Evolutionary conservation across 2,888 invertebrate genomes (phyloP), one percentile per base, ranked within the genome.

Genomic region (Homarus gammarus): DNA sequence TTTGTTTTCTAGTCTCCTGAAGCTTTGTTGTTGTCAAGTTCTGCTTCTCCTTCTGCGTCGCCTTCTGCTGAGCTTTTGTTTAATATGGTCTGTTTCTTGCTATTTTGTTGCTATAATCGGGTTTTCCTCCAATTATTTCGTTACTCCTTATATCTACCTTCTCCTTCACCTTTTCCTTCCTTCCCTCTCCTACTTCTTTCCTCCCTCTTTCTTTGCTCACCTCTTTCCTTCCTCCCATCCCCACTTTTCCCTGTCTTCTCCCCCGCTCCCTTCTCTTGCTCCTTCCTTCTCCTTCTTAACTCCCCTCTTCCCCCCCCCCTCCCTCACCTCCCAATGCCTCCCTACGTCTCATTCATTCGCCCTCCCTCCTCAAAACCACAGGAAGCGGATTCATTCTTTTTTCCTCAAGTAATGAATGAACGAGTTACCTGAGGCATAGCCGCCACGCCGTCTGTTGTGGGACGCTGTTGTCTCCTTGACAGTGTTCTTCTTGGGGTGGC

Each of bases 341-440:
- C 72, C 40, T 8, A 38, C 33, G 33, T 61, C 22, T 51, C 61
- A 33, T 51, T 61, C 51, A 33, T 61, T 68, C 44, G 44, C 83
- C 56, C 83, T 51, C 83, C 44, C 72, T 31, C 68, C 36, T 73
- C 83, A 44, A 38, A 68, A 51, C 72, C 49, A 83, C 83, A 49
- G 83, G 83, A 83, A 83, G 83, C 22, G 44, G 31, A 70, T 10
- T 51, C n/a, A 33, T 68, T 83, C 56, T 83, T 83, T 72, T 49
- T 72, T 56, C 44, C 38, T 73, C 61, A 36, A 56, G 38, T 84
- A 84, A 84, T 84, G 75, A 75, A 84, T 84, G 84, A 84, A 84
- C 73, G 61, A 84, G 84, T 73, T 73, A 75, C 75, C 61, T 73
- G 38, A 72, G 75, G 72, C 73, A 56, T 56, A 51, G 72, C 73